Percentiles rank a stretch among this genome's conserved stretches.
phyloP scores from a whole-genome alignment of 2,797 vertebrate genomes.

The Odontamblyopus lacepedii region DNA sequence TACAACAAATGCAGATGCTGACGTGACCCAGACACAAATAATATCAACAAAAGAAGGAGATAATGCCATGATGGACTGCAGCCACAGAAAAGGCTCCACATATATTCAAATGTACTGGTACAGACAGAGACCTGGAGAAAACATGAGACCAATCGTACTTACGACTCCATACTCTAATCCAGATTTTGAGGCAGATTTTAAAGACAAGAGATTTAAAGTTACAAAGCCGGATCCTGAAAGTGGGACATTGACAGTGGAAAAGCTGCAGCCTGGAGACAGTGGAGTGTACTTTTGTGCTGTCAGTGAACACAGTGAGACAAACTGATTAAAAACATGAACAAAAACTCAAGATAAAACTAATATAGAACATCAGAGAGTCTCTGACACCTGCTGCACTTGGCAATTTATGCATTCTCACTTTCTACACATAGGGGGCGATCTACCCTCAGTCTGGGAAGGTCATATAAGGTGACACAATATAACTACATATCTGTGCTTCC shows the following conservation, averaged over 20 bases:
- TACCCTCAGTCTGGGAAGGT: not conserved
- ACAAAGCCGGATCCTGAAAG: constrained; percentile 11
- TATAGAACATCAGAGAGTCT: not conserved
- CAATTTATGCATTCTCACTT: not conserved
- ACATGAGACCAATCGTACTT: not conserved
- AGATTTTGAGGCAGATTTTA: constrained; percentile 29
- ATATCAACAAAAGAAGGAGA: constrained; percentile 7
- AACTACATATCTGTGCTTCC: too few species aligned
- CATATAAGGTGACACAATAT: too few species aligned
- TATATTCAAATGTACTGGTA: constrained; percentile 57
- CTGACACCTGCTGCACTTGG: not conserved
- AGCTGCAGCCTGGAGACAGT: constrained; percentile 34
- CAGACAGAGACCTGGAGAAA: constrained; percentile 28
- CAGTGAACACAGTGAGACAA: constrained; percentile 50
- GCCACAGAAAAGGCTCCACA: not conserved
- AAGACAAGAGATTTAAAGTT: constrained; percentile 15
- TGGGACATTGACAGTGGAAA: constrained; percentile 44
- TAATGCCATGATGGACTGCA: constrained; percentile 41
- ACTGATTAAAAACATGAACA: not conserved
- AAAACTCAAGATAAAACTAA: not conserved
- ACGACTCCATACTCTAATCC: fast-evolving
- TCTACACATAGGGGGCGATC: not conserved
- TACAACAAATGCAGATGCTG: constrained; percentile 5
- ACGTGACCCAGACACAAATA: constrained; percentile 24
- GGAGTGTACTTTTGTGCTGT: constrained; percentile 61